phyloP scores from a whole-genome alignment of 2,888 invertebrate genomes.

The Melinaea menophilus region DNA sequence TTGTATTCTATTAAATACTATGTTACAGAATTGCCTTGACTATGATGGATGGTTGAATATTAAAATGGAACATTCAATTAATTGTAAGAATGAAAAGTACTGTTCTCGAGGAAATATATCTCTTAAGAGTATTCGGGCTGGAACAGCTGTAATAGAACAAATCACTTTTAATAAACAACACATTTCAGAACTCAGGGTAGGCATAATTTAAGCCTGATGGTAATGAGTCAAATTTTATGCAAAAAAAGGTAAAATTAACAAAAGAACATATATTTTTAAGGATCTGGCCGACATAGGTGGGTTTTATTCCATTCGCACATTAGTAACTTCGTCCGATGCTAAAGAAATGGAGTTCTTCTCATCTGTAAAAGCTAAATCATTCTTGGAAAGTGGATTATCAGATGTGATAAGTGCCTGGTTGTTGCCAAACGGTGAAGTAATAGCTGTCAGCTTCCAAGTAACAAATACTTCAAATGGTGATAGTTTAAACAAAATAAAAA shows the following conservation, averaged over 20 bases:
- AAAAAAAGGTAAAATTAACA: neutral
- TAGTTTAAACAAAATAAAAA: constrained; percentile 30
- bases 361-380: constrained; percentile 87
- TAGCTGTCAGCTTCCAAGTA: constrained; percentile 81
- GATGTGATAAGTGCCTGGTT: constrained; percentile 89
- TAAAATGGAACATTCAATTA: constrained; percentile 83
- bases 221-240: constrained; percentile 6
- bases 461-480: constrained; percentile 49
- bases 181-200: constrained; percentile 77
- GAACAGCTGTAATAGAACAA: constrained; percentile 81
- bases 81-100: constrained; percentile 74
- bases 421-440: constrained; percentile 86
- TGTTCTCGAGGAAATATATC: constrained; percentile 83
- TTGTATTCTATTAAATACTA: no score
- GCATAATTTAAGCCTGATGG: constrained; percentile 5
- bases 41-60: constrained; percentile 86
- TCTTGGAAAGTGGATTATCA: constrained; percentile 85
- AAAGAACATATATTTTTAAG: constrained; percentile 15
- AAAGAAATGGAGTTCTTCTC: constrained; percentile 83
- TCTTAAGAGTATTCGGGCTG: constrained; percentile 83
- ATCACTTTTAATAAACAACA: constrained; percentile 76
- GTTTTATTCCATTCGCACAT: constrained; percentile 85
- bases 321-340: constrained; percentile 82
- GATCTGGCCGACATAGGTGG: constrained; percentile 80
- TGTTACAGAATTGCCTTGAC: constrained; percentile 74